Evolutionary conservation across 2,113 vertebrate species (phyloP), one percentile per base, ranked within the genome.

Genomic region (Sciurus niger): DNA sequence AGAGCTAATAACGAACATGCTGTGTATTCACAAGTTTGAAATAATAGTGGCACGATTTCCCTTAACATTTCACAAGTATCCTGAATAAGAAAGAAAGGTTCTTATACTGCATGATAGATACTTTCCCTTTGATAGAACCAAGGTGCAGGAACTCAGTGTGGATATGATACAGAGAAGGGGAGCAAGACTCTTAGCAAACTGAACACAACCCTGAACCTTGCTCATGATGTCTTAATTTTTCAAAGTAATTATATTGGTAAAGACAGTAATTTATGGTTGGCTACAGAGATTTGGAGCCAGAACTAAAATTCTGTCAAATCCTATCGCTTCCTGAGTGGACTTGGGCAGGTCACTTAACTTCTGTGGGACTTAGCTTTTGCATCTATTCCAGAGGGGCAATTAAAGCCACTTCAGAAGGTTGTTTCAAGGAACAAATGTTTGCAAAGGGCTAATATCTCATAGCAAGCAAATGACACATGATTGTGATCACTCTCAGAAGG

Each of bases 1-100:
- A 92, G 83, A 72, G 30, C 70, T 97, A 84, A 91, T 85, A 78
- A 83, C 4, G 60, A 86, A 93, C 8, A 1, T 14, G 51, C 24
- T 34, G 10, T 70, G 34, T 77, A 6, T 84, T 93, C 55, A 20
- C 30, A 73, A 77, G 30, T 80, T 92, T 87, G 74, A 94, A 94
- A 67, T 63, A 24, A 77, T 48, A 85, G 60, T 25, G 60, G 40
- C 40, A 93, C 4, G 28, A 65, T 78, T 95, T 73, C 20, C 89
- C 43, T 87, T 73, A 67, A 93, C 78, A 83, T 58, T 67, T 68
- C 11, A 1, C 16, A 9, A n/a, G 16, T 40, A 2, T 83, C 32
- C 37, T 94, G 70, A 92, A 90, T 22, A 63, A 74, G 32, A 32
- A 91, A 25, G 55, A 74, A 90, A 72, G 43, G 40, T 51, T 6